Percentiles rank a stretch among this genome's conserved stretches.
phyloP scores from a whole-genome alignment of 2,797 vertebrate species.

The Centroberyx gerrardi region DNA sequence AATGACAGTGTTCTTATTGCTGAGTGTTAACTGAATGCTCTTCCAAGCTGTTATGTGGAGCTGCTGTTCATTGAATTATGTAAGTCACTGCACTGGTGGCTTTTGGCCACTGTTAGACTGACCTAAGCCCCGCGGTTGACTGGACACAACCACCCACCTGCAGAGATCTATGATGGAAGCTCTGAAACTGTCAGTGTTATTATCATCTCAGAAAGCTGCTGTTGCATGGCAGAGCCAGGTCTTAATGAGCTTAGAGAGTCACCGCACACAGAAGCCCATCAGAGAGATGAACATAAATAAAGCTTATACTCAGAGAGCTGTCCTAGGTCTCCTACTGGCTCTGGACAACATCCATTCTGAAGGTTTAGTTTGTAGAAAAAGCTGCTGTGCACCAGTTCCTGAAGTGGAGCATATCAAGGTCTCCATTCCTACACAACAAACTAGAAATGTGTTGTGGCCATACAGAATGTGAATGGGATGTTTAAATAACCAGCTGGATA shows the following conservation, averaged over 20 bases:
- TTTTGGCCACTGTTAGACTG: slow-evolving; percentile 52
- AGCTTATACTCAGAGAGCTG: slow-evolving; percentile 48
- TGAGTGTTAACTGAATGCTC: slow-evolving; percentile 32
- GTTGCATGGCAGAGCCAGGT: slow-evolving; percentile 67
- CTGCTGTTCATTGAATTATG: slow-evolving; percentile 31
- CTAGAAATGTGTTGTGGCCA: slow-evolving; percentile 16
- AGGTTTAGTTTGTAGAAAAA: slow-evolving; percentile 48
- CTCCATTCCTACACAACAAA: slow-evolving; percentile 22
- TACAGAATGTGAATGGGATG: slow-evolving; percentile 2
- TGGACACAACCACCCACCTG: slow-evolving; percentile 74
- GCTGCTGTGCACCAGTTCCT: slow-evolving; percentile 38
- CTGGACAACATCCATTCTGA: slow-evolving; percentile 35
- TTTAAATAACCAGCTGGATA: slow-evolving; percentile 4
- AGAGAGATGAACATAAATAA: slow-evolving; percentile 74
- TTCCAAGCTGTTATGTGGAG: slow-evolving; percentile 28
- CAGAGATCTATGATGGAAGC: slow-evolving; percentile 68
- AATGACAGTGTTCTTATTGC: slow-evolving; percentile 27
- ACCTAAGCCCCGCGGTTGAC: slow-evolving; percentile 55
- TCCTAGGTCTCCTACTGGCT: slow-evolving; percentile 11
- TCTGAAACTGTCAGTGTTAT: slow-evolving; percentile 69
- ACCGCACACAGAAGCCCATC: slow-evolving; percentile 60
- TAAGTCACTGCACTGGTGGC: slow-evolving; percentile 15
- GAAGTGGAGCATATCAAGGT: slow-evolving; percentile 39
- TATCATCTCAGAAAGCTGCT: slow-evolving; percentile 73
- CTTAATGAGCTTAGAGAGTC: slow-evolving; percentile 68